Conservation (phyloP, 2,113 vertebrate genomes). For the Miniopterus natalensis region DNA sequence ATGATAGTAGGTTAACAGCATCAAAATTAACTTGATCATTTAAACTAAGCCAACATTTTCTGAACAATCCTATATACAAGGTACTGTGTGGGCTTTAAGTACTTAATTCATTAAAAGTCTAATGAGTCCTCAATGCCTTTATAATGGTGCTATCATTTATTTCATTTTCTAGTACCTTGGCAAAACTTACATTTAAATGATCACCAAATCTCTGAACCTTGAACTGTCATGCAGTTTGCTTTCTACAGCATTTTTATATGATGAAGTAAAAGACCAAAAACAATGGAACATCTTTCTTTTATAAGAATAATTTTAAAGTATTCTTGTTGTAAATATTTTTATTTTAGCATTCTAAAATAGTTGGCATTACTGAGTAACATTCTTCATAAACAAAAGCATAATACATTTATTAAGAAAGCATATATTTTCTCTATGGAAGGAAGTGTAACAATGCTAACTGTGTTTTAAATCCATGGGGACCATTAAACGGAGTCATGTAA, state of each 20-base stretch:
- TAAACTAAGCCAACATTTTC: slow-evolving; percentile 61
- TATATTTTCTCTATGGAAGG: slow-evolving; percentile 80
- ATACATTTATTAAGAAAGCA: slow-evolving; percentile 76
- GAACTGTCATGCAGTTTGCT: slow-evolving; percentile 40
- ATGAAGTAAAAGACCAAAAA: slow-evolving; percentile 66
- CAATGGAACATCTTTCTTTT: slow-evolving; percentile 72
- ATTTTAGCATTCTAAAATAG: slow-evolving; percentile 80
- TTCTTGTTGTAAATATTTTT: slow-evolving; percentile 86
- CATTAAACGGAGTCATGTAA: slow-evolving; percentile 60
- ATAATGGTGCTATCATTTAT: background rate
- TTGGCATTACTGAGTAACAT: slow-evolving; percentile 79
- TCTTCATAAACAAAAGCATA: slow-evolving; percentile 86
- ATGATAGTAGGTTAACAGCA: background rate
- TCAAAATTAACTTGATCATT: slow-evolving; percentile 45
- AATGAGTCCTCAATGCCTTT: background rate
- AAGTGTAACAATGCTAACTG: slow-evolving; percentile 78
- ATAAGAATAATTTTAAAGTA: slow-evolving; percentile 79
- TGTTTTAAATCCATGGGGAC: slow-evolving; percentile 73
- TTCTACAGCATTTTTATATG: slow-evolving; percentile 31
- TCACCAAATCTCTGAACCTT: slow-evolving; percentile 39
- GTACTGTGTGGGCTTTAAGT: background rate
- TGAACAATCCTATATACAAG: background rate
- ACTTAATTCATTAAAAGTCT: background rate
- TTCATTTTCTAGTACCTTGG: background rate
- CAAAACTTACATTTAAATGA: slow-evolving; percentile 55